Conservation (phyloP, 2,797 vertebrate genomes). For the Enteromius paludinosus region DNA sequence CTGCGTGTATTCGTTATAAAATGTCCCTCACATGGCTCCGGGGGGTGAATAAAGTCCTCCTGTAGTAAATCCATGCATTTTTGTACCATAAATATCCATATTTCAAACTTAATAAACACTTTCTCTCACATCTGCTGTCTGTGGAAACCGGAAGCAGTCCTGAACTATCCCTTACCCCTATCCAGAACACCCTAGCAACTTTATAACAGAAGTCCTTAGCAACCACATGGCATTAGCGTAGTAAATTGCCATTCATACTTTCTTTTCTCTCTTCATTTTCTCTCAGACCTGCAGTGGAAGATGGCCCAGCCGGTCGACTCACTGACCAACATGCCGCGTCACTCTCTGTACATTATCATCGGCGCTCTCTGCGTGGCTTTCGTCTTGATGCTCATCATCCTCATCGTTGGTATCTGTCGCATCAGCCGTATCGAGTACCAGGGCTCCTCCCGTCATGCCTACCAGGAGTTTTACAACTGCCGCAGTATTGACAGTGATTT, state of each 20-base stretch:
- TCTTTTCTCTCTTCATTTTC: background rate
- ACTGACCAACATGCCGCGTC: constrained; percentile 94
- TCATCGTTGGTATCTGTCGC: constrained; percentile 98
- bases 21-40: too few species aligned
- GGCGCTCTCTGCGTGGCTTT: constrained; percentile 96
- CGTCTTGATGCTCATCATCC: constrained; percentile 98
- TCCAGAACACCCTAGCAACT: background rate
- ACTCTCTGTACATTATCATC: constrained; percentile 98
- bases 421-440: constrained; percentile 99
- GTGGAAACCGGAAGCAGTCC: too few species aligned
- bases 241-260: background rate
- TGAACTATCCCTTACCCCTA: too few species aligned
- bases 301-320: constrained; percentile 90
- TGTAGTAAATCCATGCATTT: too few species aligned
- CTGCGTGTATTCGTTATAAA: too few species aligned
- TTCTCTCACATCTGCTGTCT: too few species aligned
- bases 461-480: constrained; percentile 98
- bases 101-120: too few species aligned
- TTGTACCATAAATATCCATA: too few species aligned
- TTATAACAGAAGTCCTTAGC: background rate
- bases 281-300: constrained; percentile 93
- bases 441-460: constrained; percentile 94
- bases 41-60: too few species aligned
- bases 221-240: background rate
- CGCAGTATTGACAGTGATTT: constrained; percentile 98